These are phyloP conservation scores for Falco cherrug DNA, from an alignment of 2,797 vertebrate species.

Conservation along the genomic window DNA sequence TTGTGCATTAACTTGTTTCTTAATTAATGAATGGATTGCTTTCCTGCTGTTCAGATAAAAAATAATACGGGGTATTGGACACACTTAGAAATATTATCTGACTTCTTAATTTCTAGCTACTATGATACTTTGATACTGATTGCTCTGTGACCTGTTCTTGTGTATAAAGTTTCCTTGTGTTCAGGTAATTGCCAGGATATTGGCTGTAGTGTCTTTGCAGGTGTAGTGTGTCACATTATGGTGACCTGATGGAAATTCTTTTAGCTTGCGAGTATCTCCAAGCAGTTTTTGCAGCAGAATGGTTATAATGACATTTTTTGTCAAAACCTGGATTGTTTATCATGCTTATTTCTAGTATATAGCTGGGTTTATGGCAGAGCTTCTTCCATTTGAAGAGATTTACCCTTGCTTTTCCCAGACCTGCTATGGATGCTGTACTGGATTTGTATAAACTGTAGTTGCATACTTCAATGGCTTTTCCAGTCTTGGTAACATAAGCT, in stretches of 20 bases:
- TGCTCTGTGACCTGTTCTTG: background rate
- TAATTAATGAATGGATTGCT: background rate
- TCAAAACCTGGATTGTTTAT: background rate
- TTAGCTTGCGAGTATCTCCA: background rate
- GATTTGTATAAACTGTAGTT: background rate
- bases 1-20: accelerated
- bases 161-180: background rate
- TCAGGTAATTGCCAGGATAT: background rate
- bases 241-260: background rate
- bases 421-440: accelerated
- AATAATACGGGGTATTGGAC: background rate
- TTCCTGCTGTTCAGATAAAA: background rate
- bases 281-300: background rate
- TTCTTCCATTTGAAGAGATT: background rate
- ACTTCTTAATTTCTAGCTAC: background rate
- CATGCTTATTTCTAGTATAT: background rate
- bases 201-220: background rate
- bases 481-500: background rate
- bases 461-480: background rate
- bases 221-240: accelerated
- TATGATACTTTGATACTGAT: background rate
- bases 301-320: background rate
- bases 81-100: background rate
- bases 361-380: background rate
- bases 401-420: background rate